phyloP scores from a whole-genome alignment of 2,888 invertebrate genomes.

The Campoletis raptor region DNA sequence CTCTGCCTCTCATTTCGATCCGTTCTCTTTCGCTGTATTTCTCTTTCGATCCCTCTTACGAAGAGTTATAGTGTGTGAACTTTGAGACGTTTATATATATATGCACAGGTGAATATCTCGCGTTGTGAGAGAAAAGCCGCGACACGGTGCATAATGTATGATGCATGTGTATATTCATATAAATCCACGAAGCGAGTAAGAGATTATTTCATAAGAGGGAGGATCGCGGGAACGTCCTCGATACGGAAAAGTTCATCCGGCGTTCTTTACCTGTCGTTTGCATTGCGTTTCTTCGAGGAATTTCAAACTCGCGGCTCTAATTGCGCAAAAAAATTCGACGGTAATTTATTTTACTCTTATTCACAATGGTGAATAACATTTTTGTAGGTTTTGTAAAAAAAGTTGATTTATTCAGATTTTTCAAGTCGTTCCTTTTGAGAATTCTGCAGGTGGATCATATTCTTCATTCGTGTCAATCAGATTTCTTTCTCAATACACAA shows the following conservation, averaged over 20 bases:
- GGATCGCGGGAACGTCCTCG: conserved; percentile 74
- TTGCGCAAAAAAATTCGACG: conserved; percentile 75
- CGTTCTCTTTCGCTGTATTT: neutral
- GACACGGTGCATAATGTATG: conserved; percentile 34
- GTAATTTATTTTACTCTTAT: neutral
- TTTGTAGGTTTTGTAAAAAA: neutral
- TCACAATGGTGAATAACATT: no score
- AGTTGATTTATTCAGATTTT: neutral
- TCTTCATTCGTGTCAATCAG: no score
- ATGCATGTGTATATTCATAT: conserved; percentile 12
- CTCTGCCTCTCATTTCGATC: neutral
- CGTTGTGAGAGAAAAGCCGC: conserved; percentile 14
- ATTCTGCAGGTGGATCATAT: neutral
- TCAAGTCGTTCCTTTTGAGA: neutral
- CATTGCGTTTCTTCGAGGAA: conserved; percentile 58
- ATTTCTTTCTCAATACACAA: no score
- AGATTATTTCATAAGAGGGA: conserved; percentile 81
- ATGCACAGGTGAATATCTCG: conserved; percentile 60
- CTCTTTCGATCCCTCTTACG: conserved; percentile 20
- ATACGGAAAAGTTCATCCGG: conserved; percentile 82
- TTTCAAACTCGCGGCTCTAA: conserved; percentile 69
- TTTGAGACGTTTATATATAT: conserved; percentile 1
- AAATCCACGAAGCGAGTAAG: conserved; percentile 63
- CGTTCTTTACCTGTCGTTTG: conserved; percentile 65
- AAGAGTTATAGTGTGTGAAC: conserved; percentile 29